Percentiles rank a stretch among this genome's conserved stretches.
Conservation (phyloP, 92 coral and sea anemone species). For the Metridium senile region DNA sequence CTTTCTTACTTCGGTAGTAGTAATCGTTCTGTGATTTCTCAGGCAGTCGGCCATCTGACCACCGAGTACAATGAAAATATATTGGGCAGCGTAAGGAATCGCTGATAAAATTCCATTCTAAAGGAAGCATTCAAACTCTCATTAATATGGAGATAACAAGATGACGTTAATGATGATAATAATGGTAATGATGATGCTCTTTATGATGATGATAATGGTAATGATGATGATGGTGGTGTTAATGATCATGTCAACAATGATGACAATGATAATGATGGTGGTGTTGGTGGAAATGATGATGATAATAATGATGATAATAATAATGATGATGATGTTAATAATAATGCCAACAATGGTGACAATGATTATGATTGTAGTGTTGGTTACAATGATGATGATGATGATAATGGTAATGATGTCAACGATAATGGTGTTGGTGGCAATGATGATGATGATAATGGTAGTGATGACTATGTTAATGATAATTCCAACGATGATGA, state of each 20-base stretch:
- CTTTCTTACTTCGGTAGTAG: constrained; percentile 79
- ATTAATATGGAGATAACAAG: no score
- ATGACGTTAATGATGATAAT: not conserved
- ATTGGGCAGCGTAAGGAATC: constrained; percentile 71
- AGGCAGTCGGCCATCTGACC: constrained; percentile 79
- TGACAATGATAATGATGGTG: not conserved
- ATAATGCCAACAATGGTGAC: not conserved
- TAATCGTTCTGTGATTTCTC: constrained; percentile 35
- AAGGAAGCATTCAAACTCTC: not conserved
- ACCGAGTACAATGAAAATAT: constrained; percentile 42
- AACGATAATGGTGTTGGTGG: no score
- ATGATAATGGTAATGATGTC: no score
- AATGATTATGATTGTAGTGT: not conserved
- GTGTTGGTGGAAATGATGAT: not conserved
- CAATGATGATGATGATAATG: no score
- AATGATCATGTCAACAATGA: no score
- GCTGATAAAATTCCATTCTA: constrained; percentile 93
- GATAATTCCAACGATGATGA: not conserved
- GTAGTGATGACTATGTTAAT: not conserved
- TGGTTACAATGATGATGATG: not conserved
- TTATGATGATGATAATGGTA: not conserved
- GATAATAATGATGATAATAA: not conserved
- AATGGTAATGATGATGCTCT: not conserved
- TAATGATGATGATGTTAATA: not conserved
- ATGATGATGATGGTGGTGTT: no score